Base-by-base conservation (phyloP, 35 echinoderm and acorn worm species). In the Ophiothrix spiculata region DNA sequence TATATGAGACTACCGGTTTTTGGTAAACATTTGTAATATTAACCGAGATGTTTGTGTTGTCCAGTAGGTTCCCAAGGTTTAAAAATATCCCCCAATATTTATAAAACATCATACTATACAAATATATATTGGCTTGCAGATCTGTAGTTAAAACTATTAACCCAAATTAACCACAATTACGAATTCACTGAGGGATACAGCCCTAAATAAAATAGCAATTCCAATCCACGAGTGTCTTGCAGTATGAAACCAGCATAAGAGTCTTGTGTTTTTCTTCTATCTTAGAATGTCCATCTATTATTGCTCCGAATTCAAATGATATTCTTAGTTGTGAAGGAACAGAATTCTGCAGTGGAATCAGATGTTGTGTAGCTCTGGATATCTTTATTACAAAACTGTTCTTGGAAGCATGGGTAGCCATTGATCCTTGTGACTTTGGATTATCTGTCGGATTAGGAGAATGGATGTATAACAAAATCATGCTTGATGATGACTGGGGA, bases 391-490 rank as follows among this genome's bases (percentile, higher is more conserved):
- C 81, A 23, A 45, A 54, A 54, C 32, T 84, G 35, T 64, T 34
- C 32, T n/a, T 60, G 14, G 16, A 84, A 0, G 81, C 39, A 35
- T 60, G 46, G 31, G 35, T 84, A 33, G 63, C 63, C 34, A 35
- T 84, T 28, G 81, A 84, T 69, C 81, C 81, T 37, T 84, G 81
- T 38, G 39, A 34, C 40, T 84, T 64, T 64, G 0, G n/a, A 36
- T 23, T 84, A 4, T 84, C 81, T 31, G 0, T 69, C 0, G 34
- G 81, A 1, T 56, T 84, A 15, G 81, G 81, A 54, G 63, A 37
- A 54, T 84, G 81, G 81, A 60, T 17, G 0, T n/a, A 64, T 23
- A 60, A 74, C 35, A 33, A 64, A 23, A 32, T 35, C 0, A 33
- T 84, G 13, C 8, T 84, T 21, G 37, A 45, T 3, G 63, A 64